Percentiles rank a stretch among this genome's conserved stretches.
phyloP scores from a whole-genome alignment of 35 echinoderm and acorn worm genomes.

The Hemicentrotus pulcherrimus region DNA sequence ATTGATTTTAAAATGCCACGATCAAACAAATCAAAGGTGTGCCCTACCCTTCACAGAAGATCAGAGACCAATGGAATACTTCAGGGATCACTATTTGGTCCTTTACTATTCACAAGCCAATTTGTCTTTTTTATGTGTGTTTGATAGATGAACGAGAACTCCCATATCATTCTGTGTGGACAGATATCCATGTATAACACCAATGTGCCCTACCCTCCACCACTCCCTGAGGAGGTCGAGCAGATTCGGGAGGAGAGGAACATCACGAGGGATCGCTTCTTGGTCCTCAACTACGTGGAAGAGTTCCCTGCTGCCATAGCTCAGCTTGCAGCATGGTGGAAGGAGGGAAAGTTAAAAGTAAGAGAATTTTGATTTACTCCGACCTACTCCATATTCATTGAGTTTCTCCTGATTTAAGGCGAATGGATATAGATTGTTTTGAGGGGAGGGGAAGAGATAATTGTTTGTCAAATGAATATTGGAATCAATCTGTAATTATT shows the following conservation, averaged over 20 bases:
- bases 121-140: not conserved
- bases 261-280: constrained; percentile 85
- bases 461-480: no score
- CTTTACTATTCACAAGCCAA: not conserved
- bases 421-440: no score
- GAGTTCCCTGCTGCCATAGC: constrained; percentile 65
- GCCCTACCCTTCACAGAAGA: no score
- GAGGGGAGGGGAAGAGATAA: no score
- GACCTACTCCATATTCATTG: no score
- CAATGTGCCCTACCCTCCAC: constrained; percentile 80
- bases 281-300: constrained; percentile 90
- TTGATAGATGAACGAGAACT: constrained; percentile 81
- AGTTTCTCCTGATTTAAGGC: no score
- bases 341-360: constrained; percentile 82
- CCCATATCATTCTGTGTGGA: constrained; percentile 90
- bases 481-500: no score
- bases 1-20: no score
- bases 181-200: constrained; percentile 96
- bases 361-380: no score
- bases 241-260: constrained; percentile 62
- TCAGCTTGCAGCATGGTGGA: constrained; percentile 73
- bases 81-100: not conserved
- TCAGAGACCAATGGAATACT: no score
- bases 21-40: no score
- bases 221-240: constrained; percentile 69